Base-by-base conservation (phyloP, 2,888 invertebrate genomes). In the Callyntrura guangdongensis region DNA sequence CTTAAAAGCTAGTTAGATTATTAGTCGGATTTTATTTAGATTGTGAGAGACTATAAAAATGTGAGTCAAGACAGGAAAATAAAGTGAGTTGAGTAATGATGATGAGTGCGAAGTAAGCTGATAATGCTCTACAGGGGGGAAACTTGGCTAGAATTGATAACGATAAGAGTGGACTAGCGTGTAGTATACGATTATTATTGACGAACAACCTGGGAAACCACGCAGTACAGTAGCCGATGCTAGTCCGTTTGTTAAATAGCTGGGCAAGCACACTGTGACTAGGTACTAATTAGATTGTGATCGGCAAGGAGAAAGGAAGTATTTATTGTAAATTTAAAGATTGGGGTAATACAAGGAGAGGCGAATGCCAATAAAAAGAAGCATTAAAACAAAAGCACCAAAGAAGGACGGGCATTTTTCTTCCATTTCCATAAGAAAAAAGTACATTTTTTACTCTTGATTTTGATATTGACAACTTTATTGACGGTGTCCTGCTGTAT, bases 401-500 rank as follows among this genome's bases (percentile, higher is more conserved):
- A n/a, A n/a, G n/a, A n/a, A n/a, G n/a, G n/a, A n/a, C n/a, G n/a
- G n/a, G 20, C 61, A 2, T 25, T 74, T 74, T 47, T 45, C 17
- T 74, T 47, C 47, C 45, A 47, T 1, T 27, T 14, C 6, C 47
- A 74, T 20, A 8, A 9, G 20, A 45, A 67, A 67, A 11, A n/a
- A n/a, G n/a, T n/a, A n/a, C n/a, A n/a, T n/a, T n/a, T n/a, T n/a
- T n/a, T n/a, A n/a, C n/a, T n/a, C n/a, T n/a, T n/a, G n/a, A 22
- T 17, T 17, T 4, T 47, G 36, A 17, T 8, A 74, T 88, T 85
- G 89, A 84, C 77, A 84, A 84, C 77, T 89, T 89, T 89, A 85
- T 89, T 69, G 61, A 81, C 61, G 72, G 22, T 89, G 69, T 56
- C 87, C 83, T 89, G 89, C 89, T 74, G 81, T n/a, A n/a, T n/a